Base-by-base conservation (phyloP, 2,888 invertebrate species). In the Luffia ferchaultella region DNA sequence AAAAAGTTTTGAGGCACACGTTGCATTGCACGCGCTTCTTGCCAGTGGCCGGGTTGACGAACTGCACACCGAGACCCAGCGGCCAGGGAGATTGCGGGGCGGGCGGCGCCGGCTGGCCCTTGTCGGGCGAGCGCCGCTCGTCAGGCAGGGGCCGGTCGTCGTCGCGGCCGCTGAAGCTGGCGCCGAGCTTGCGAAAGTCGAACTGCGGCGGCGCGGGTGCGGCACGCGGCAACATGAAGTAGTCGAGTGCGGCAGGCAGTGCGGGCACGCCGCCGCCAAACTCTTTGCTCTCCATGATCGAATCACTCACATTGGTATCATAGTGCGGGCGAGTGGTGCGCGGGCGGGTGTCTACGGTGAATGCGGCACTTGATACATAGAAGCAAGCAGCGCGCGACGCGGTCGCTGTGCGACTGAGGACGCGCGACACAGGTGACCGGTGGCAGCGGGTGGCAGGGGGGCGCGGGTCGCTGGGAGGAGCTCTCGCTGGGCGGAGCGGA, bases 11-110 rank as follows among this genome's bases (percentile, higher is more conserved):
- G 58, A 97, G 87, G 76, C 98, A 98, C 54, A 97, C 96, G 70
- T 96, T 95, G 83, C 98, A 98, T 85, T 97, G 95, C 54, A 98
- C 97, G 62, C 98, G 88, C 70, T 97, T 97, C 85, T 98, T 98
- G 44, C 95, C 95, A 40, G 95, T 95, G 9, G 93, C 91, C 19
- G 95, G 95, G 75, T 95, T 95, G 63, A 95, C 93, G 68, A 93
- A 93, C 67, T 94, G 92, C 40, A 93, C 92, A 17, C 94, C 94
- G 59, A 93, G 85, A 58, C 93, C 93, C 53, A 92, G 87, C 20
- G 93, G 93, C 91, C 90, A 88, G 62, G 92, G 92, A 54, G 90
- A 85, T 60, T 74, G 76, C 57, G 82, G 77, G 56, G 77, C 68
- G 58, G 76, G 76, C 62, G 65, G 59, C 17, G 48, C 17, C 58